Conservation (phyloP, 2,888 invertebrate genomes). For the Mycalesis mineus region DNA sequence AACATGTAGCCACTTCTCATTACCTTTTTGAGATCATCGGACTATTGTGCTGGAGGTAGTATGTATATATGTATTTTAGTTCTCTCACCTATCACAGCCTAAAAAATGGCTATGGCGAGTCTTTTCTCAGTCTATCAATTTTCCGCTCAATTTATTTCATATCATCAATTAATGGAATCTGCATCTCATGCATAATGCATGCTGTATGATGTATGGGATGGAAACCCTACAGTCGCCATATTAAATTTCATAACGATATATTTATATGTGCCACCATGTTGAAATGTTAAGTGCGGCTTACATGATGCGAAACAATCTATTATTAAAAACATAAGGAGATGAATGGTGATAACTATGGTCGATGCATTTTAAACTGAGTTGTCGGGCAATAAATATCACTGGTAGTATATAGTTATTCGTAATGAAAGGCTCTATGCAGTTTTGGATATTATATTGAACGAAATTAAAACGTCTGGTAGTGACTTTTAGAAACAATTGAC, state of each 20-base stretch:
- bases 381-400: too few species aligned
- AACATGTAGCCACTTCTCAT: too few species aligned
- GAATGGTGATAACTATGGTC: too few species aligned
- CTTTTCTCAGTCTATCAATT: conserved; percentile 23
- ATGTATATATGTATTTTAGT: not conserved
- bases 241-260: conserved; percentile 26
- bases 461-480: too few species aligned
- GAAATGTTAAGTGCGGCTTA: conserved; percentile 9
- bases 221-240: conserved; percentile 20
- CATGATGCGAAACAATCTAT: not conserved
- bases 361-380: too few species aligned
- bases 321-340: too few species aligned
- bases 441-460: too few species aligned
- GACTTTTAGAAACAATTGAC: too few species aligned
- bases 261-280: conserved; percentile 26
- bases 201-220: conserved; percentile 26
- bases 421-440: too few species aligned
- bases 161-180: conserved; percentile 27
- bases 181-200: conserved; percentile 29
- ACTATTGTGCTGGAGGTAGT: too few species aligned
- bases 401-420: too few species aligned
- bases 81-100: not conserved
- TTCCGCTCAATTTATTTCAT: conserved; percentile 16
- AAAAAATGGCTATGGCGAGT: not conserved
- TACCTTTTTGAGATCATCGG: too few species aligned